Conservation (phyloP, 1,140 invertebrate genomes). For the Drosophila takahashii region DNA sequence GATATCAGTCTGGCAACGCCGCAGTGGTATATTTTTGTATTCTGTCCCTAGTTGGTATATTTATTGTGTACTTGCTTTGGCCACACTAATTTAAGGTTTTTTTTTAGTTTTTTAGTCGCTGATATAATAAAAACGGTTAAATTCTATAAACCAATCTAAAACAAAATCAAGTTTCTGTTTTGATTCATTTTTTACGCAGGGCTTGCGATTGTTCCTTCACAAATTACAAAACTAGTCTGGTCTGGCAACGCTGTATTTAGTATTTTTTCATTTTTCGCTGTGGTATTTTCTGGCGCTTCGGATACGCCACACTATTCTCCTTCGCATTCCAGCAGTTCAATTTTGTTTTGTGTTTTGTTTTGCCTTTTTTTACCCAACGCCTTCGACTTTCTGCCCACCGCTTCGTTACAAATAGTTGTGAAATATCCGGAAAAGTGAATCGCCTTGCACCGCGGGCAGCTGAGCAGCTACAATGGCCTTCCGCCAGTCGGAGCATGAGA, state of each 20-base stretch:
- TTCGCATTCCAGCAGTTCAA: slow-evolving; percentile 58
- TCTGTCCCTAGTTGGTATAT: background rate
- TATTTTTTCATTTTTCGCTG: background rate
- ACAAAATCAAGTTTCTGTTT: too few species aligned
- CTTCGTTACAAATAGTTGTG: slow-evolving; percentile 1
- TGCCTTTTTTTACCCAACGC: slow-evolving; percentile 48
- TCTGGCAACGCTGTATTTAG: slow-evolving; percentile 1
- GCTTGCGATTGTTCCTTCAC: too few species aligned
- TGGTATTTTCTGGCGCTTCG: slow-evolving; percentile 6
- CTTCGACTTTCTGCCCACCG: background rate
- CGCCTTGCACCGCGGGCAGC: slow-evolving; percentile 7
- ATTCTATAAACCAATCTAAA: too few species aligned
- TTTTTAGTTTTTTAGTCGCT: too few species aligned
- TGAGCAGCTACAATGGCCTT: slow-evolving; percentile 56
- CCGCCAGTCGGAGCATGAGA: slow-evolving; percentile 70
- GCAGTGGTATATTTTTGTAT: too few species aligned
- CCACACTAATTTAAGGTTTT: too few species aligned
- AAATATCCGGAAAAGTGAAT: slow-evolving; percentile 9
- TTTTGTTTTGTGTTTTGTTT: slow-evolving; percentile 71
- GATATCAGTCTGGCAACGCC: background rate
- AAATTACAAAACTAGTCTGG: background rate
- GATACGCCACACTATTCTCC: slow-evolving; percentile 22
- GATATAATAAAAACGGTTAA: too few species aligned
- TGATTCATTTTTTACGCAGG: too few species aligned
- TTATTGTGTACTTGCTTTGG: background rate